These are phyloP conservation scores for Anolis carolinensis DNA, from an alignment of 2,113 vertebrate species.

Conservation along the genomic window DNA sequence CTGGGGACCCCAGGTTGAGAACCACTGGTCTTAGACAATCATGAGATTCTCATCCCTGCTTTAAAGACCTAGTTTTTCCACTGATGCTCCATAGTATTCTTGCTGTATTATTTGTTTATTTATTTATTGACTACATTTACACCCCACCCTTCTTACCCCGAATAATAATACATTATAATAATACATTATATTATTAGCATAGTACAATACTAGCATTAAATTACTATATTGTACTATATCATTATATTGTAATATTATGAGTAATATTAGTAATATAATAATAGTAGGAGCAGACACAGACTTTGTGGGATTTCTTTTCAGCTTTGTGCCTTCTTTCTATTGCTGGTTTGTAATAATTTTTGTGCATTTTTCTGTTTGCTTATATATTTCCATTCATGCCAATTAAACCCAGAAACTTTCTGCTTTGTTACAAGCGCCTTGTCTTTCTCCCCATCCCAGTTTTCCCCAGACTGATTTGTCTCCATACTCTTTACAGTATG, in stretches of 20 bases:
- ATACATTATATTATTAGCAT: too few relatives aligned
- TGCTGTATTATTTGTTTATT: too few relatives aligned
- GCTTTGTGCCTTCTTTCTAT: not conserved
- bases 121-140: too few relatives aligned
- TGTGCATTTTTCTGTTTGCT: not conserved
- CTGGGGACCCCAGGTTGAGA: too few relatives aligned
- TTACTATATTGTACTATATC: too few relatives aligned
- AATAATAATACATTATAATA: too few relatives aligned
- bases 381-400: not conserved
- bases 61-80: not conserved
- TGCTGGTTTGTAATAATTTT: not conserved
- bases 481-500: not conserved
- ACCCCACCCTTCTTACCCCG: too few relatives aligned
- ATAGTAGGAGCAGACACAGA: too few relatives aligned
- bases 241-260: too few relatives aligned
- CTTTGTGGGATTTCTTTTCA: not conserved
- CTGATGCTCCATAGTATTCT: not conserved
- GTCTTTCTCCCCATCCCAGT: not conserved
- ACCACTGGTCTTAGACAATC: too few relatives aligned
- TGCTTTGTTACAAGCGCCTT: not conserved
- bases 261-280: too few relatives aligned
- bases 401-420: not conserved
- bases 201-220: too few relatives aligned
- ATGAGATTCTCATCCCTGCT: not conserved
- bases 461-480: not conserved